Evolutionary conservation across 1,140 invertebrate genomes (phyloP), one percentile per base, ranked within the genome.

Genomic region (Whitmania pigra): DNA sequence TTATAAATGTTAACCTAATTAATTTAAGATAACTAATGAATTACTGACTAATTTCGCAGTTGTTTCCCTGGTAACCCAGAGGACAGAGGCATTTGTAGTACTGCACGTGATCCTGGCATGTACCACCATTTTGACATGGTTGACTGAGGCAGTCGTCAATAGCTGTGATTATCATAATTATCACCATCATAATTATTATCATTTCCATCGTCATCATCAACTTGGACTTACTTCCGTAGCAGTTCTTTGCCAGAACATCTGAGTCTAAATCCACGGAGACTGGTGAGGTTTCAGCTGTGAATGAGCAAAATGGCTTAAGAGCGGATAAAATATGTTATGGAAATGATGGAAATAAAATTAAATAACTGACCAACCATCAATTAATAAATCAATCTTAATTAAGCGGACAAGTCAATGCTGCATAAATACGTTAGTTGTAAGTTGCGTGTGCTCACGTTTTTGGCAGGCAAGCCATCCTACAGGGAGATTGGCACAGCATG

Each of bases 111-210:
- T 73, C 31, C 22, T 67, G 18, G 66, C 72, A 73, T 29, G 20
- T 53, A 43, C 63, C 72, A 53, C 53, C 53, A 53, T 73, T 69
- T n/a, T 43, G 63, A 22, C 72, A 73, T 20, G 72, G 72, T 18
- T 73, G 72, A 36, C 63, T 69, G 18, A 9, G n/a, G 49, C 72
- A 73, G 15, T 68, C 63, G 43, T 73, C 60, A 60, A 55, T 72
- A 17, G 36, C 72, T 63, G 57, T 18, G 5, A 7, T 22, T 63
- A 25, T 13, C 9, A 63, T n/a, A n/a, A n/a, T n/a, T n/a, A n/a
- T n/a, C n/a, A n/a, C n/a, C 20, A 31, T 1, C 18, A 15, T 31
- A 3, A 17, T 18, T 15, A 13, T 7, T 22, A 63, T 15, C 9
- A 63, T 63, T 22, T 63, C 18, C 57, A 63, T 15, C 22, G 6